Evolutionary conservation across 2,888 invertebrate species (phyloP).

Genomic region (Acrocyrtus sp.): DNA sequence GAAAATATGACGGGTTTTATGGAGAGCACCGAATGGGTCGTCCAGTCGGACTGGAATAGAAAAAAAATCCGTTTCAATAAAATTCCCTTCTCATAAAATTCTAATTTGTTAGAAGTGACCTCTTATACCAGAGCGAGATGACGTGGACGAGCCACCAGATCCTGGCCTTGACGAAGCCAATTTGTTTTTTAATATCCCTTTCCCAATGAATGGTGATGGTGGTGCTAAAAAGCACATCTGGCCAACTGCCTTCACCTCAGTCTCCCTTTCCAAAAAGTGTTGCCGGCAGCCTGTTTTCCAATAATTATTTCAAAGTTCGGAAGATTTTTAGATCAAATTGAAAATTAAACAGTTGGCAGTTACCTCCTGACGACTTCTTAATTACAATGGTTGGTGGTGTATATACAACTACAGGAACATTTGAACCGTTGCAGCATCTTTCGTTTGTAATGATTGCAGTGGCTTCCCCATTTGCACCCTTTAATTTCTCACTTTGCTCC

Average conservation of each 20-base stretch:
- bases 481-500: not conserved
- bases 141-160: slow-evolving; percentile 16
- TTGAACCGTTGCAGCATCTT: not conserved
- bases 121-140: too few species aligned
- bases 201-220: slow-evolving; percentile 31
- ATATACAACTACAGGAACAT: slow-evolving; percentile 24
- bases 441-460: slow-evolving; percentile 1
- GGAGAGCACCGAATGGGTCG: slow-evolving; percentile 44
- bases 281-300: too few species aligned
- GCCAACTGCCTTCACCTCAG: slow-evolving; percentile 35
- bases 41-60: slow-evolving; percentile 7
- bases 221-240: slow-evolving; percentile 44
- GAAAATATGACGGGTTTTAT: slow-evolving; percentile 52
- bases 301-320: too few species aligned
- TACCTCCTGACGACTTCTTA: slow-evolving; percentile 24
- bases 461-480: not conserved
- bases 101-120: too few species aligned
- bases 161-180: slow-evolving; percentile 14
- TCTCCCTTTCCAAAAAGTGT: slow-evolving; percentile 28
- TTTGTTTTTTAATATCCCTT: slow-evolving; percentile 27
- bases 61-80: not conserved
- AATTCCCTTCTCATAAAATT: too few species aligned
- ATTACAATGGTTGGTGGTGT: slow-evolving; percentile 32
- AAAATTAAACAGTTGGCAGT: not conserved
- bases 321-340: too few species aligned